Conservation (phyloP, 2,888 invertebrate species). For the Plagiodera versicolora region DNA sequence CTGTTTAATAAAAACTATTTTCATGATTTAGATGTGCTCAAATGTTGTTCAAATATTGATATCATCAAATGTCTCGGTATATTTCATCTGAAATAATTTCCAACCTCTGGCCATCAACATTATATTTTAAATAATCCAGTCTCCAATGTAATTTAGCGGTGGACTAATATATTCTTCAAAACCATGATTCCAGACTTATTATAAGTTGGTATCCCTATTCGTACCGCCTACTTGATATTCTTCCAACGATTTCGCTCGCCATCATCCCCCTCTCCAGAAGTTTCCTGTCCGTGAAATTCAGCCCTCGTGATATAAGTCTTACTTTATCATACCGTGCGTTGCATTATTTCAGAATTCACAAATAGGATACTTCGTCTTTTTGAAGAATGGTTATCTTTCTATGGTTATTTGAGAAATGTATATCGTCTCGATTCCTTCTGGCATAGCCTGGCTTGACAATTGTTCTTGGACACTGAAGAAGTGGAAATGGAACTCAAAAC, state of each 20-base stretch:
- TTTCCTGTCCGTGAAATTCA: slow-evolving; percentile 53
- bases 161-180: slow-evolving; percentile 43
- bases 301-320: slow-evolving; percentile 50
- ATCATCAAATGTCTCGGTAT: too few relatives aligned
- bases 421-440: neutral
- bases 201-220: slow-evolving; percentile 43
- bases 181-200: slow-evolving; percentile 39
- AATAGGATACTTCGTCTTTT: slow-evolving; percentile 24
- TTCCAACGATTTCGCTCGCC: slow-evolving; percentile 52
- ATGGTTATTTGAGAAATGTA: slow-evolving; percentile 9
- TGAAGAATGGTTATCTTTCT: slow-evolving; percentile 20
- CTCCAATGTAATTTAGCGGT: slow-evolving; percentile 40
- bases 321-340: slow-evolving; percentile 42
- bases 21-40: too few relatives aligned
- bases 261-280: slow-evolving; percentile 53
- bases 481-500: too few relatives aligned
- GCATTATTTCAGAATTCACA: slow-evolving; percentile 32
- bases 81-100: too few relatives aligned
- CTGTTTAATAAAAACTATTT: too few relatives aligned
- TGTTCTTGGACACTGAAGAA: too few relatives aligned
- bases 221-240: slow-evolving; percentile 51
- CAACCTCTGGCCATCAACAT: neutral
- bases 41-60: too few relatives aligned
- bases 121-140: slow-evolving; percentile 15
- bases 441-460: too few relatives aligned